A percentile compares a stretch with the other conserved stretches of the same genome.
These are phyloP conservation scores for Tenodera sinensis DNA, from an alignment of 2,888 invertebrate genomes.

Conservation along the genomic window DNA sequence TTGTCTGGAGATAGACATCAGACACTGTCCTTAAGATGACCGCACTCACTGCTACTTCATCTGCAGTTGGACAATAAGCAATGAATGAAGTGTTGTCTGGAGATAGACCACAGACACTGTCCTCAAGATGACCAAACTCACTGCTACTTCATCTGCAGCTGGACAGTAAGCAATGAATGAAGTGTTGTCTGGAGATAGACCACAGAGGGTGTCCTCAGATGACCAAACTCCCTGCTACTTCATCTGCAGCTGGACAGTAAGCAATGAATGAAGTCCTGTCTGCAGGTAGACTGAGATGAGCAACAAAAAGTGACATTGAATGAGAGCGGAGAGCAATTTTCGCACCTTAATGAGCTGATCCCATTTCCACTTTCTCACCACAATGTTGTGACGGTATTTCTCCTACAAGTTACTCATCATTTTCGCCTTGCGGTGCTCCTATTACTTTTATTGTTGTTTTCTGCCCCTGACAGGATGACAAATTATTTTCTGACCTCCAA, in stretches of 20 bases:
- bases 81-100: too few relatives aligned
- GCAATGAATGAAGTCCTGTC: not conserved
- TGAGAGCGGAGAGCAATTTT: not conserved
- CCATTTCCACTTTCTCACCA: not conserved
- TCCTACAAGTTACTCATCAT: not conserved
- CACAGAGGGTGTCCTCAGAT: not conserved
- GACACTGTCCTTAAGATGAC: too few relatives aligned
- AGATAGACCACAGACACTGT: not conserved
- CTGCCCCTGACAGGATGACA: conserved; percentile 11
- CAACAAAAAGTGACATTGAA: not conserved
- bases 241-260: not conserved
- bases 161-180: not conserved
- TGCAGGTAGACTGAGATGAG: not conserved
- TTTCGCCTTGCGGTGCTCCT: not conserved
- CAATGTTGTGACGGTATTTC: not conserved
- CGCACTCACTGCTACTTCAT: too few relatives aligned
- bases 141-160: not conserved
- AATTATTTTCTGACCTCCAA: conserved; percentile 10
- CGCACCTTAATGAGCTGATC: conserved; percentile 13
- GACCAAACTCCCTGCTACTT: not conserved
- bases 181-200: not conserved
- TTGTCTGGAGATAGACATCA: too few relatives aligned
- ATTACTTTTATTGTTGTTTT: conserved; percentile 1
- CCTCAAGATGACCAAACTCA: not conserved
- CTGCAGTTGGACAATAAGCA: too few relatives aligned